Base-by-base conservation (phyloP, 2,797 vertebrate genomes). In the Holocentrus rufus region DNA sequence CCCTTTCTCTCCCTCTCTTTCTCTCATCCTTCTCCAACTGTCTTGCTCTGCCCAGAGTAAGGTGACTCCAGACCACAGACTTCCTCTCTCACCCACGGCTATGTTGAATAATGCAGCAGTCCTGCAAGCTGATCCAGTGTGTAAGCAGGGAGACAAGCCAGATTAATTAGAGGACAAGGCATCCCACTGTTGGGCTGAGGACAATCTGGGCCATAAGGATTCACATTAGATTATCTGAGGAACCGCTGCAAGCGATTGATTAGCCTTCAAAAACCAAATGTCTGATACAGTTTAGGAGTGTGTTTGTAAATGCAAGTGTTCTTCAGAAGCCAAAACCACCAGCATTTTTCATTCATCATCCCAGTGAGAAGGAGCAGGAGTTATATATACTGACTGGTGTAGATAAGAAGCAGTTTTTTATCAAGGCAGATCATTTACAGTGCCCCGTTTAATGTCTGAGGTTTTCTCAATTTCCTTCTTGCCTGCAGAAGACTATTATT, bases 151-250 rank as follows among this genome's bases (percentile, higher is more conserved):
- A 88, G 89, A 93, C 91, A 88, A 87, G 90, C 72, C 77, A 56
- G 84, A 91, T 92, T 93, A 92, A 95, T 94, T 92, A 93, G 82
- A 91, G 88, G 90, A 91, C 87, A 86, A 88, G 84, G 89, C 79
- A 85, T 83, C 66, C 71, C 83, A 64, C 74, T 87, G 82, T 80
- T 61, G 4, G 30, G 61, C 15, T 50, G 56, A 80, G 65, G 73
- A 81, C 71, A 75, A 47, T 72, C 61, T 66, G 69, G 70, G 53
- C 61, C 27, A 20, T 55, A 65, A 47, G 46, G 57, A 81, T 76
- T 64, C 59, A 30, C 44, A 20, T 27, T n/a, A 50, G 49, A 65
- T 65, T 69, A 36, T 76, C 72, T 49, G 2, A 13, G 36, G 52
- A 23, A 39, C 20, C 22, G 14, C 44, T 1, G 25, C 17, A 49